These are phyloP conservation scores for Thaumatotibia leucotreta DNA, from an alignment of 1,140 invertebrate genomes.

Conservation along the genomic window DNA sequence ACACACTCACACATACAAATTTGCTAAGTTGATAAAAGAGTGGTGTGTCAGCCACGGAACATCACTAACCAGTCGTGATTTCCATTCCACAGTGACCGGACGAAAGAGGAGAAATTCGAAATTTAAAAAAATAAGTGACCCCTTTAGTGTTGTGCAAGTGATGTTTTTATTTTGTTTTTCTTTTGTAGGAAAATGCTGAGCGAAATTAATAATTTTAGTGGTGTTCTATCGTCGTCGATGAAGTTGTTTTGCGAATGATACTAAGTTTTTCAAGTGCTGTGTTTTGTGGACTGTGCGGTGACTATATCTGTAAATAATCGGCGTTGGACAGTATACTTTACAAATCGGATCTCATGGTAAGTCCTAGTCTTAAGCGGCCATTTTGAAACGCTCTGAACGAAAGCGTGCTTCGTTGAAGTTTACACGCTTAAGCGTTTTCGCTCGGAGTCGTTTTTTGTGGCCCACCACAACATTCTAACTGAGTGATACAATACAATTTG, in stretches of 20 bases:
- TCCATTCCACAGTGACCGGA: conserved; percentile 74
- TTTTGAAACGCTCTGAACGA: not conserved
- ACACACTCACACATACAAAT: conserved; percentile 37
- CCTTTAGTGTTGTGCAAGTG: conserved; percentile 51
- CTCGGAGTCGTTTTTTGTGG: too few relatives aligned
- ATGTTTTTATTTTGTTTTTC: conserved; percentile 65
- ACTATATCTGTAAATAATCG: conserved; percentile 49
- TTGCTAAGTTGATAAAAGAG: conserved; percentile 52
- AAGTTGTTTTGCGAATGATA: conserved; percentile 76
- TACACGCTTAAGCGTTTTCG: too few relatives aligned
- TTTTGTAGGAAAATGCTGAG: conserved; percentile 75
- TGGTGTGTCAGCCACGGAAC: conserved; percentile 40
- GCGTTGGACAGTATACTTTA: conserved; percentile 30
- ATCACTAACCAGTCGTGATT: conserved; percentile 71
- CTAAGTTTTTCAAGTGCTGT: conserved; percentile 67
- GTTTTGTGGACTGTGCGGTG: conserved; percentile 64
- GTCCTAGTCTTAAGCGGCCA: not conserved
- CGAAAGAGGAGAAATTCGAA: conserved; percentile 70
- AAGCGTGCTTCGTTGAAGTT: too few relatives aligned
- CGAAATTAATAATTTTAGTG: conserved; percentile 76
- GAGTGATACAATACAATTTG: too few relatives aligned
- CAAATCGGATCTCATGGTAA: conserved; percentile 14
- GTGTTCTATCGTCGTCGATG: conserved; percentile 71
- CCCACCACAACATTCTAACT: too few relatives aligned
- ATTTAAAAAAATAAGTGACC: conserved; percentile 56